Evolutionary conservation across 1,140 invertebrate genomes (phyloP), one percentile per base, ranked within the genome.

Genomic region (Macrocentrus cingulum): DNA sequence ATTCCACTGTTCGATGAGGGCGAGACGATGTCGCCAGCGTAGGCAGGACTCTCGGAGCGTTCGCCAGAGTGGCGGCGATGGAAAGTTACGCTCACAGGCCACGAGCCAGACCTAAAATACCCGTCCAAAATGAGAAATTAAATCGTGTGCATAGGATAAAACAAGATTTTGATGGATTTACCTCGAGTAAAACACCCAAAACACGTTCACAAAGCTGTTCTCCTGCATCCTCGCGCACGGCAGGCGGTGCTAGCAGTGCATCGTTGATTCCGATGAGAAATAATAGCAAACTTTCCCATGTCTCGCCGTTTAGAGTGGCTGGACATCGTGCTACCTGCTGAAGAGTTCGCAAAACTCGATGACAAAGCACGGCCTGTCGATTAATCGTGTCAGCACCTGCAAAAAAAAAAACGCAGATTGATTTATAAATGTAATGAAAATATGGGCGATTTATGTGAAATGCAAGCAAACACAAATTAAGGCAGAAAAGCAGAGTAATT

Each of bases 1-100:
- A 76, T 95, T 94, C 96, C 96, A 99, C 74, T 98, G 95, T 71
- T 94, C 91, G 5, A 97, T 88, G 1, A 99, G 82, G 37, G 92
- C 91, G 42, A 92, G 84, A 58, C 95, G 87, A 81, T 99, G 96
- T 9, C 96, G 82, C 95, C 95, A 98, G 66, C 89, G 89, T 61
- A 91, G 83, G 74, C 94, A 95, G 63, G 94, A 91, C 78, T 97
- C 93, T 66, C 93, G 84, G 56, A 99, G 82, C 2, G 96, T 98
- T 77, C 95, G 94, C 96, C 96, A 98, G 62, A 97, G 80, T 5
- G 94, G 91, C 8, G 96, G 95, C 3, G 94, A 91, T 9, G 95
- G 95, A 80, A 92, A 92, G 75, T 90, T 96, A 51, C 89, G 87
- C 46, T 86, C 87, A 75, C 95, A 98, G 1, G 95, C 93, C 16